phyloP scores from a whole-genome alignment of 2,888 invertebrate genomes.

The Luffia ferchaultella region DNA sequence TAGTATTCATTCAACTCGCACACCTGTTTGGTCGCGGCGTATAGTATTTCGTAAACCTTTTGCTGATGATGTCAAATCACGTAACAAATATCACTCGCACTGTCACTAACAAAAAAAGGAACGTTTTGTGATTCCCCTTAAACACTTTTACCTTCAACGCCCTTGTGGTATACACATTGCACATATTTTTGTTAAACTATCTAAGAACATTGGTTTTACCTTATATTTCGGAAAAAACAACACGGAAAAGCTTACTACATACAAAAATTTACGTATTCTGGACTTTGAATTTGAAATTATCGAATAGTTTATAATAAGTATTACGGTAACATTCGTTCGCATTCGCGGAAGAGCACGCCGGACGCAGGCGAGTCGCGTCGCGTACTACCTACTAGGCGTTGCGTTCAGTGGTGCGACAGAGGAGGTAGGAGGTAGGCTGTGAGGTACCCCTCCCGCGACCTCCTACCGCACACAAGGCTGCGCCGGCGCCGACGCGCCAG shows the following conservation, averaged over 20 bases:
- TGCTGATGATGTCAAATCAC: too few species aligned
- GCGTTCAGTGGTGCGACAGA: not conserved
- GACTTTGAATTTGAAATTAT: not conserved
- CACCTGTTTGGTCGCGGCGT: not conserved
- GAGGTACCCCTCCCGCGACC: not conserved
- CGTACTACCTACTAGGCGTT: too few species aligned
- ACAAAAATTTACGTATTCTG: not conserved
- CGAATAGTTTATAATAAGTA: not conserved
- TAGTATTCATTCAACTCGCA: not conserved
- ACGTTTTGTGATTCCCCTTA: not conserved
- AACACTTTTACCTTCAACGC: not conserved
- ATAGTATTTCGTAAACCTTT: not conserved
- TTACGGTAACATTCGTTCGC: not conserved
- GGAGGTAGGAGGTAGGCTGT: not conserved
- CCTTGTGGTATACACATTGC: not conserved
- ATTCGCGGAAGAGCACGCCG: not conserved
- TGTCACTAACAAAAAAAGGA: not conserved
- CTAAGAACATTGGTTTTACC: too few species aligned
- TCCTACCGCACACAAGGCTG: conserved; percentile 23
- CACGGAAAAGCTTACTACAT: too few species aligned
- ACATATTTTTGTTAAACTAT: not conserved
- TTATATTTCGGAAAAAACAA: too few species aligned
- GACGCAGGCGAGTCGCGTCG: not conserved
- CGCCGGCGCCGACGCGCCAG: conserved; percentile 36
- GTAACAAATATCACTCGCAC: not conserved